These are phyloP conservation scores for Drosophila guanche DNA, from an alignment of 1,140 invertebrate species.

Conservation along the genomic window DNA sequence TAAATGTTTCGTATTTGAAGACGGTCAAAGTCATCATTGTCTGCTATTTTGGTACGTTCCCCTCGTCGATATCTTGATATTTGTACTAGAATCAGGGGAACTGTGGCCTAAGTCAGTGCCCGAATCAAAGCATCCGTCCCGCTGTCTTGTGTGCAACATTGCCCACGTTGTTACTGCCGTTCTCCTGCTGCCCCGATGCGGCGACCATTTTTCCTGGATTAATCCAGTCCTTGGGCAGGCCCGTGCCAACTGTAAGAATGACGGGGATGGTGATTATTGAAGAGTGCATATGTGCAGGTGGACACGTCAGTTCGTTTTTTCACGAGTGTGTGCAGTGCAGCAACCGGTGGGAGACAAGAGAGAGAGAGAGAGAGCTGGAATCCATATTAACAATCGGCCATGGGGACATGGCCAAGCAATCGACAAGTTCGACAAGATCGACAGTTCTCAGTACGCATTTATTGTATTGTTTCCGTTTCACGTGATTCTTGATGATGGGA, in stretches of 20 bases:
- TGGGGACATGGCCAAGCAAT: slow-evolving; percentile 15
- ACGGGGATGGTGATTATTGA: slow-evolving; percentile 45
- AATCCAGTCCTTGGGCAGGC: slow-evolving; percentile 68
- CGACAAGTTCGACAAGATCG: slow-evolving; percentile 11
- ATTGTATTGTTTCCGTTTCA: slow-evolving; percentile 61
- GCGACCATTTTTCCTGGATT: slow-evolving; percentile 54
- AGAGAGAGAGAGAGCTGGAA: slow-evolving; percentile 7
- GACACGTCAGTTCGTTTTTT: slow-evolving; percentile 29
- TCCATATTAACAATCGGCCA: slow-evolving; percentile 6
- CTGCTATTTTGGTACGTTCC: background rate
- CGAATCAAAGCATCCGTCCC: slow-evolving; percentile 55
- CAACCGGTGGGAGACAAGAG: slow-evolving; percentile 2
- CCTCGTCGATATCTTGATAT: slow-evolving; percentile 6
- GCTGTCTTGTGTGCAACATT: slow-evolving; percentile 68
- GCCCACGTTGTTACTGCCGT: slow-evolving; percentile 55
- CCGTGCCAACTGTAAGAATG: slow-evolving; percentile 74
- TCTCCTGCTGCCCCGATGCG: background rate
- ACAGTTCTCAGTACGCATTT: slow-evolving; percentile 69
- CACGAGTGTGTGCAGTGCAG: slow-evolving; percentile 13
- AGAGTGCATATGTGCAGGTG: slow-evolving; percentile 11
- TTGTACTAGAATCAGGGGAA: slow-evolving; percentile 40
- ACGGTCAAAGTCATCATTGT: slow-evolving; percentile 12
- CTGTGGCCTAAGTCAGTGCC: background rate
- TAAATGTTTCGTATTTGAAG: slow-evolving; percentile 73
- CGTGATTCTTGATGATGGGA: slow-evolving; percentile 43